These are phyloP conservation scores for Platyura marginata DNA, from an alignment of 1,140 invertebrate genomes.

Conservation along the genomic window DNA sequence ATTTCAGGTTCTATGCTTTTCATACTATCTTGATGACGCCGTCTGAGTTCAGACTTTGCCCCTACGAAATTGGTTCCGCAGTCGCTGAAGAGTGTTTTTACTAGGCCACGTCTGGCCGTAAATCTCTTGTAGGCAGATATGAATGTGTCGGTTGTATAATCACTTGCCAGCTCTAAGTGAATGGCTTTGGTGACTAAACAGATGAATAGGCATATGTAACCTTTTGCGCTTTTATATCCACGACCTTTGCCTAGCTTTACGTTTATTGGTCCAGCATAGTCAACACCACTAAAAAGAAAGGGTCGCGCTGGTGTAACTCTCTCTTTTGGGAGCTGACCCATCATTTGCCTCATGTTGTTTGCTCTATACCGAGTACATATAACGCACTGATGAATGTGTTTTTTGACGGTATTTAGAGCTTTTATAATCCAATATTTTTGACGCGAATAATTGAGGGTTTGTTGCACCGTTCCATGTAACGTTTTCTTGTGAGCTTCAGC, in stretches of 20 bases:
- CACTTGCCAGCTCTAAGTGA: slow-evolving; percentile 15
- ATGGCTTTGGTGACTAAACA: slow-evolving; percentile 16
- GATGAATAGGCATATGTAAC: slow-evolving; percentile 21
- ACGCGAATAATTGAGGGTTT: slow-evolving; percentile 4
- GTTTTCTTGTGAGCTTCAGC: slow-evolving; percentile 8
- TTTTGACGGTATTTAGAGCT: slow-evolving; percentile 6
- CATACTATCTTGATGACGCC: not conserved
- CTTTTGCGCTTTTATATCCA: slow-evolving; percentile 9
- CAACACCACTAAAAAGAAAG: slow-evolving; percentile 6
- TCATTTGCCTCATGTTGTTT: slow-evolving; percentile 4
- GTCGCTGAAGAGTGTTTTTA: not conserved
- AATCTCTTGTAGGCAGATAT: slow-evolving; percentile 20
- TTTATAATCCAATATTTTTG: slow-evolving; percentile 7
- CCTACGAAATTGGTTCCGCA: slow-evolving; percentile 1
- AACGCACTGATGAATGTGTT: slow-evolving; percentile 6
- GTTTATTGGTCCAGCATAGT: slow-evolving; percentile 7
- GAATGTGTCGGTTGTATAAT: slow-evolving; percentile 18
- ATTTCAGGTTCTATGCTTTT: not conserved
- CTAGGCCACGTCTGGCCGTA: slow-evolving; percentile 10
- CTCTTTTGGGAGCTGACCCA: slow-evolving; percentile 9
- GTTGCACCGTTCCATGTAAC: slow-evolving; percentile 8
- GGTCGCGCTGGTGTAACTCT: slow-evolving; percentile 4
- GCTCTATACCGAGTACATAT: slow-evolving; percentile 5
- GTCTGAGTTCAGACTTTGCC: not conserved
- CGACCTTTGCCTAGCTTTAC: not conserved